These are phyloP conservation scores for Alauda arvensis DNA, from an alignment of 2,797 vertebrate species.

Conservation along the genomic window DNA sequence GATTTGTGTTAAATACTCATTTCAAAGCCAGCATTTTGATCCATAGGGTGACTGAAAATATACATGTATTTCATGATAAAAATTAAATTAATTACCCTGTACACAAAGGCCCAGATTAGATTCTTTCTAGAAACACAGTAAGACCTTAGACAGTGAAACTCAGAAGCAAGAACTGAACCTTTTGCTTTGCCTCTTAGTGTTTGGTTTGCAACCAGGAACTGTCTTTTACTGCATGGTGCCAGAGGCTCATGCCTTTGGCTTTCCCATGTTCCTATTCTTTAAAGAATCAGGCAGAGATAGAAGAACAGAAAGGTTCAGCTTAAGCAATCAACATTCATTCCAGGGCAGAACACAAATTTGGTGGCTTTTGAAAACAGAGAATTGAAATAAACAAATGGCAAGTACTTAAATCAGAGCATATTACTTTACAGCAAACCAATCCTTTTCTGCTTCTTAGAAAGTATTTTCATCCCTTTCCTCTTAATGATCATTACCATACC, in stretches of 20 bases:
- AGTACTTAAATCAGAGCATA: neutral
- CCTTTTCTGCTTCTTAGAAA: neutral
- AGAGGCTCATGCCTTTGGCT: neutral
- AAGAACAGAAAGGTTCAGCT: neutral
- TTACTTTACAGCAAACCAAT: neutral
- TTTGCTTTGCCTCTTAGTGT: neutral
- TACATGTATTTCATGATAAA: neutral
- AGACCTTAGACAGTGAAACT: neutral
- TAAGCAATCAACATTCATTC: neutral
- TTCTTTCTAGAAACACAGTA: neutral
- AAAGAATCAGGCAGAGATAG: neutral
- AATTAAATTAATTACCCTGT: neutral
- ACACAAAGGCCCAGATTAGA: rapidly evolving
- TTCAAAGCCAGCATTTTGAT: neutral
- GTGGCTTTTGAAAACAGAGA: neutral
- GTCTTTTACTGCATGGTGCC: neutral
- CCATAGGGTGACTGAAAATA: neutral
- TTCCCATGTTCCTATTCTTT: neutral
- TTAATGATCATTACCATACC: neutral
- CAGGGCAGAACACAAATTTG: neutral
- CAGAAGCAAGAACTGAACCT: neutral
- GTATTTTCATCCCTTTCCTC: neutral
- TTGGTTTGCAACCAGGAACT: neutral
- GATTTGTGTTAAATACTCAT: neutral
- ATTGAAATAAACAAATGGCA: neutral